Conservation (phyloP, 2,113 vertebrate species). For the Pontoporia blainvillei region DNA sequence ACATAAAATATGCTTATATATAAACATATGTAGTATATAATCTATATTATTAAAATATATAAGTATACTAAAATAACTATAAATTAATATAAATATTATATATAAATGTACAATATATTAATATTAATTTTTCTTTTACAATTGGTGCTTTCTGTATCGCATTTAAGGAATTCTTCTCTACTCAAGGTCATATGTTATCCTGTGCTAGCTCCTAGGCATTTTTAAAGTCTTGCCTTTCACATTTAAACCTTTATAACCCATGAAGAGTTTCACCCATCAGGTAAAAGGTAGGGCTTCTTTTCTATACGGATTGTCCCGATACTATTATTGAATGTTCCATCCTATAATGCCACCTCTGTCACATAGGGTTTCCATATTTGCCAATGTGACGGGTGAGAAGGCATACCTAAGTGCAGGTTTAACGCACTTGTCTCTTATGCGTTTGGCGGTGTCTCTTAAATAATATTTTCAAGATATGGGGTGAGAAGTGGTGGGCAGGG, state of each 20-base stretch:
- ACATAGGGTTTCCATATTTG: background rate
- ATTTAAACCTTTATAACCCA: background rate
- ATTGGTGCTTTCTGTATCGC: background rate
- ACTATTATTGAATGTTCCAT: background rate
- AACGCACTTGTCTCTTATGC: background rate
- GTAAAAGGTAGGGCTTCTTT: background rate
- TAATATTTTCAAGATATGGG: background rate
- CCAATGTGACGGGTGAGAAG: background rate
- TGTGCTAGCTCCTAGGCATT: background rate
- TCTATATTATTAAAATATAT: background rate
- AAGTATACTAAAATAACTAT: background rate
- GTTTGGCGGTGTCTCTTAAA: background rate
- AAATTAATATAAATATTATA: background rate
- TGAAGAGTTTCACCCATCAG: background rate
- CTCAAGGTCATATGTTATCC: background rate
- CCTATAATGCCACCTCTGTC: background rate
- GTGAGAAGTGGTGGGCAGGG: background rate
- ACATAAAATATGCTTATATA: background rate
- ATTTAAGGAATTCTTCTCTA: background rate
- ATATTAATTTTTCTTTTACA: background rate
- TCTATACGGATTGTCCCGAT: background rate
- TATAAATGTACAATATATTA: background rate
- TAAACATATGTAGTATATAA: background rate
- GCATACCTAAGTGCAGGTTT: background rate
- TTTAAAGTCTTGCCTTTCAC: background rate